phyloP scores from a whole-genome alignment of 2,113 vertebrate genomes.

The Passer montanus region DNA sequence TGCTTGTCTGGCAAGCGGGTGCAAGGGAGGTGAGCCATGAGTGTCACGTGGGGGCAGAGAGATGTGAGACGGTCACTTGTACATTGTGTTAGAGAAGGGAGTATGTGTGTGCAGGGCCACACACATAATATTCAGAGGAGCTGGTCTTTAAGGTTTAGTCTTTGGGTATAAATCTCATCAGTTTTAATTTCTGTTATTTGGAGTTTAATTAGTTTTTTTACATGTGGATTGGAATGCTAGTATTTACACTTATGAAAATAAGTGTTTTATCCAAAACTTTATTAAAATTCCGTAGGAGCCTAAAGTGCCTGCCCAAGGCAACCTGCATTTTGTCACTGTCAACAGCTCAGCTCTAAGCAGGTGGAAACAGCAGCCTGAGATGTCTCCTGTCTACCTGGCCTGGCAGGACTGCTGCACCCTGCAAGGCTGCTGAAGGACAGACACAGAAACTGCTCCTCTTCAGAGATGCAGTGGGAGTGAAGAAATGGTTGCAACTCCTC shows the following conservation, averaged over 20 bases:
- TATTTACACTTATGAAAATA: background rate
- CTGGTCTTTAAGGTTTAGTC: background rate
- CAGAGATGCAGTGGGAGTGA: background rate
- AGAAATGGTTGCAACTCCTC: background rate
- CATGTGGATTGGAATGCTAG: background rate
- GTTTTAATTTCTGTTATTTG: background rate
- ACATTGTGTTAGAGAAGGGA: background rate
- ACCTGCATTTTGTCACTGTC: background rate
- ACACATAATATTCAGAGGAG: background rate
- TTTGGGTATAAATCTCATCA: background rate
- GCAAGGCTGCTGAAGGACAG: background rate
- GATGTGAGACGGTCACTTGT: accelerated
- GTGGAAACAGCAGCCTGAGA: background rate
- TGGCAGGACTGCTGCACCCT: background rate
- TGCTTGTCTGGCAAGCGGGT: background rate
- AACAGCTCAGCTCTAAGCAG: background rate
- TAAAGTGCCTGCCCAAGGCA: background rate
- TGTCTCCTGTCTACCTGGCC: background rate
- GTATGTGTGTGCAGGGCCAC: background rate
- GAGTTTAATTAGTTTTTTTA: background rate
- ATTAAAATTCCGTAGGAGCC: background rate
- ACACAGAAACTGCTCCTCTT: background rate
- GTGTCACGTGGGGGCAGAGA: background rate
- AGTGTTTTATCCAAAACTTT: conserved; percentile 10
- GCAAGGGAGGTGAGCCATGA: background rate